phyloP scores from a whole-genome alignment of 2,888 invertebrate species.

The Phengaris alcon region DNA sequence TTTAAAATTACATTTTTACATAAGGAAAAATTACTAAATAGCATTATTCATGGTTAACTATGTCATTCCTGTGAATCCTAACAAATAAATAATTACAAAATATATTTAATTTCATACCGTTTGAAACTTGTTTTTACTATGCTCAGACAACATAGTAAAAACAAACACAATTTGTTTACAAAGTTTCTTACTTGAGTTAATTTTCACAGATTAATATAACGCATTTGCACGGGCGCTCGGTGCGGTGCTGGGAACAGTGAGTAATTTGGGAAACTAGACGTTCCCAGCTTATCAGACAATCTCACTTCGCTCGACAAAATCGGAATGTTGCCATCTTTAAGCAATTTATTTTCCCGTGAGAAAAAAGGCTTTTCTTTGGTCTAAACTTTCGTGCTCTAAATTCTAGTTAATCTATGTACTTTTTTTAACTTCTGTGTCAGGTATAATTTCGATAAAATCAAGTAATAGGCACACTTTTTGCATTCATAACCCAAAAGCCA shows the following conservation, averaged over 20 bases:
- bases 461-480: not conserved
- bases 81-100: too few relatives aligned
- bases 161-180: slow-evolving; percentile 21
- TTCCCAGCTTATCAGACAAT: slow-evolving; percentile 22
- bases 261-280: slow-evolving; percentile 20
- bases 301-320: slow-evolving; percentile 16
- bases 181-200: slow-evolving; percentile 15
- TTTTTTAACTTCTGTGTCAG: not conserved
- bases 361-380: slow-evolving; percentile 18
- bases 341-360: slow-evolving; percentile 17
- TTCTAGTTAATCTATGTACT: not conserved
- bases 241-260: slow-evolving; percentile 12
- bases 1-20: too few relatives aligned
- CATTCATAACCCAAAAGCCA: not conserved
- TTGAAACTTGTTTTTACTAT: not conserved
- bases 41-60: too few relatives aligned
- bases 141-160: not conserved
- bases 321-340: slow-evolving; percentile 18
- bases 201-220: slow-evolving; percentile 21
- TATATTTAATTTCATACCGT: not conserved
- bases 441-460: too few relatives aligned
- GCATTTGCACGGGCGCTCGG: slow-evolving; percentile 16
- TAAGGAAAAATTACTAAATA: too few relatives aligned
- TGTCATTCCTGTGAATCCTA: too few relatives aligned
- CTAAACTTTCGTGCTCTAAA: slow-evolving; percentile 5